Evolutionary conservation across 2,113 vertebrate genomes (phyloP), one percentile per base, ranked within the genome.

Genomic region (Athene cunicularia): DNA sequence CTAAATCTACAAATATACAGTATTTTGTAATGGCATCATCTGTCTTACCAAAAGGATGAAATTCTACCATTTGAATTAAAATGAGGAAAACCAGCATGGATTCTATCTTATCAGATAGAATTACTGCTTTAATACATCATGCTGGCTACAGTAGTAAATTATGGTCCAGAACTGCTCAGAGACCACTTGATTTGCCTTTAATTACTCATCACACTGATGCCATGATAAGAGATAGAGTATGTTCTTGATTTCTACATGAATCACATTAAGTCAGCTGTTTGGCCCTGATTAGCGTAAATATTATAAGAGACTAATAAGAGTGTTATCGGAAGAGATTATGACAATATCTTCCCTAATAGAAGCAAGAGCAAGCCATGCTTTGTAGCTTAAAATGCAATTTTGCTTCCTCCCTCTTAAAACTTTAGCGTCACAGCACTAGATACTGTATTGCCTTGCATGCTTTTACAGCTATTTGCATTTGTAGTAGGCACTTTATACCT

Each of bases 111-210:
- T 91, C 75, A 74, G 47, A 24, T 11, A 83, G 62, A 85, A 77
- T 90, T 89, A 93, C 55, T 87, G 55, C 59, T 95, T 89, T 73
- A 74, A 94, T 90, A 76, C 70, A 77, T 95, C 82, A 66, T 37
- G 28, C 70, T 95, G 68, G 47, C 17, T 91, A 33, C n/a, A 85
- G 32, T 35, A 16, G 43, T 53, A 77, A 93, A 35, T 77, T 87
- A 64, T 33, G 30, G 60, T 64, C 52, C 58, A 70, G 45, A 68
- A 93, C 27, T 10, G 0, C 59, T 64, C 37, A 43, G 53, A 88
- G 24, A 86, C 35, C 6, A 6, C 86, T 86, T 86, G 71, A 89
- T 96, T 86, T 84, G 55, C 66, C 94, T 73, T 59, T 96, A 95
- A 95, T 93, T 81, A 80, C 41, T 62, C 27, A 55, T 74, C 81